phyloP scores from a whole-genome alignment of 1,140 invertebrate genomes.

The Trichonephila inaurata region DNA sequence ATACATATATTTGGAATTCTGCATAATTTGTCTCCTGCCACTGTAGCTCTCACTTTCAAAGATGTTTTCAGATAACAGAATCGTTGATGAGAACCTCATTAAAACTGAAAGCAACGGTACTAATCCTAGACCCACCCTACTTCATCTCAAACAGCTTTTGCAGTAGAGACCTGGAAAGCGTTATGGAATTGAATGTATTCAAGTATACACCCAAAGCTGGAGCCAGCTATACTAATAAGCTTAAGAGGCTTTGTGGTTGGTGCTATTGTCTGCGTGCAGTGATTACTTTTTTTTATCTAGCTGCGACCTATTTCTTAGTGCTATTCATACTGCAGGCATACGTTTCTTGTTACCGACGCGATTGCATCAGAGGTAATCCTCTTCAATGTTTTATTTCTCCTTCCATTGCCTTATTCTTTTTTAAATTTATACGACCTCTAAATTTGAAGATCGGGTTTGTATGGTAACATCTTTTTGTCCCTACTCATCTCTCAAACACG shows the following conservation, averaged over 20 bases:
- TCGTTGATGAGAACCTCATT: neutral
- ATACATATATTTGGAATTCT: too few species aligned
- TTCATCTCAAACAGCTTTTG: neutral
- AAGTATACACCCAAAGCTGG: neutral
- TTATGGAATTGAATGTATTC: neutral
- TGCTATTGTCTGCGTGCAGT: neutral
- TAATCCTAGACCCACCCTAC: neutral
- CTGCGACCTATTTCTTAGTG: neutral
- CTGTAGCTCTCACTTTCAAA: neutral
- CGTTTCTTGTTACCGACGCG: neutral
- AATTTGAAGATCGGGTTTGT: neutral
- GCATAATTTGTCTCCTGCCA: too few species aligned
- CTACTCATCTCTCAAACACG: neutral
- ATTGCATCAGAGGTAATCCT: constrained; percentile 25
- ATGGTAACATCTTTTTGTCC: neutral
- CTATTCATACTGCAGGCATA: neutral
- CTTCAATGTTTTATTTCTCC: neutral
- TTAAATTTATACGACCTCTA: neutral
- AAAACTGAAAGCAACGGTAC: neutral
- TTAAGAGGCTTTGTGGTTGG: neutral
- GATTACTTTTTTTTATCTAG: neutral
- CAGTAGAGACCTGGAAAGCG: neutral
- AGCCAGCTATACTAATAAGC: neutral
- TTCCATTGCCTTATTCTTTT: neutral
- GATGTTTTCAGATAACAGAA: neutral